Evolutionary conservation across 2,797 vertebrate genomes (phyloP).

Genomic region (Myotis myotis): DNA sequence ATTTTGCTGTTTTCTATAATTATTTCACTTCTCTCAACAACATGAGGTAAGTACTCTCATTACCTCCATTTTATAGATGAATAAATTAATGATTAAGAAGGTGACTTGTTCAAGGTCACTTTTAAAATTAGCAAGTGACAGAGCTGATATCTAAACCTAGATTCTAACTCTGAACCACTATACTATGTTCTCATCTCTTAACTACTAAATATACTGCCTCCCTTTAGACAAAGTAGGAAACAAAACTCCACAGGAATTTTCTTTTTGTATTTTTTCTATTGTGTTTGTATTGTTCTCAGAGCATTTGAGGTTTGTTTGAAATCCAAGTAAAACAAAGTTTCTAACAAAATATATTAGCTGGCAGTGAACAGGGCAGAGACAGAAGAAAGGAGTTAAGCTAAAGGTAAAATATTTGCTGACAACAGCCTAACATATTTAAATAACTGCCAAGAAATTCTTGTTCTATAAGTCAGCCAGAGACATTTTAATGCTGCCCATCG

Average conservation of each 20-base stretch:
- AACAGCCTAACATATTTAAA: slow-evolving; percentile 47
- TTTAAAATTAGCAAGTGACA: slow-evolving; percentile 19
- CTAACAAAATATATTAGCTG: slow-evolving; percentile 56
- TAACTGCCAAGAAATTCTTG: slow-evolving; percentile 57
- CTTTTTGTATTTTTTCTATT: slow-evolving; percentile 7
- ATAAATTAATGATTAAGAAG: slow-evolving; percentile 27
- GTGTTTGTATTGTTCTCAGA: slow-evolving; percentile 34
- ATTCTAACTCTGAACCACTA: background rate
- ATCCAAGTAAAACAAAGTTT: slow-evolving; percentile 60
- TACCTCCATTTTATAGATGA: slow-evolving; percentile 11
- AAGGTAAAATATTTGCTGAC: slow-evolving; percentile 58
- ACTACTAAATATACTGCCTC: background rate
- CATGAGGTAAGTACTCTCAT: background rate
- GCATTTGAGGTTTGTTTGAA: slow-evolving; percentile 36
- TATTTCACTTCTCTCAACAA: slow-evolving; percentile 16
- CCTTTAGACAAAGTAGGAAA: slow-evolving; percentile 13
- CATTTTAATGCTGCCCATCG: slow-evolving; percentile 26
- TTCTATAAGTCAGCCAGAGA: slow-evolving; percentile 38
- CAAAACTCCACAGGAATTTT: background rate
- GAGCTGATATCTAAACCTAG: background rate
- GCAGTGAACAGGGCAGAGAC: background rate
- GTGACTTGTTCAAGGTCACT: slow-evolving; percentile 20
- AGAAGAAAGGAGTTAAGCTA: slow-evolving; percentile 28
- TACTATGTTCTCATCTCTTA: background rate
- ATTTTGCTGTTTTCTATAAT: background rate